Percentiles rank a stretch among this genome's conserved stretches.
Conservation (phyloP, 23 tunicate genomes). For the Trididemnum miniatum region DNA sequence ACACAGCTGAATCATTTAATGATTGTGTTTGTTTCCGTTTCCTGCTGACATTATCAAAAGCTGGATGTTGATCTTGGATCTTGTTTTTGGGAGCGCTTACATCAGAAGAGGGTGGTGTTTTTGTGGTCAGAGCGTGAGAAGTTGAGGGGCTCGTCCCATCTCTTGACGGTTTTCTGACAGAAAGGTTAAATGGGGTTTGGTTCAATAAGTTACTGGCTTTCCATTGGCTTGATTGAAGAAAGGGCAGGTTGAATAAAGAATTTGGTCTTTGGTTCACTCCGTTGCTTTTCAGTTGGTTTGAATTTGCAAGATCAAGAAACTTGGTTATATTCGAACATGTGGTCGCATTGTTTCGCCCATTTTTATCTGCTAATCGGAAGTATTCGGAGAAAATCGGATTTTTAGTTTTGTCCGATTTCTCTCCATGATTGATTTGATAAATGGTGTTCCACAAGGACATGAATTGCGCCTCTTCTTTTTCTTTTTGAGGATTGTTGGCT, state of each 20-base stretch:
- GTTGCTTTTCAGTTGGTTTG: no score
- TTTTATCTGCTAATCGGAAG: no score
- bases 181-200: not conserved
- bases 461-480: not conserved
- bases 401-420: not conserved
- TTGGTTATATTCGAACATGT: not conserved
- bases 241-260: no score
- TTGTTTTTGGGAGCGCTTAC: not conserved
- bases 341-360: not conserved
- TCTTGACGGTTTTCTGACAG: not conserved
- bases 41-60: not conserved
- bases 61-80: no score
- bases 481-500: not conserved
- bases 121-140: not conserved
- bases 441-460: slow-evolving; percentile 4
- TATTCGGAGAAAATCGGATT: no score
- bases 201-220: no score
- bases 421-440: not conserved
- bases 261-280: no score
- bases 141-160: not conserved
- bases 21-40: slow-evolving; percentile 13
- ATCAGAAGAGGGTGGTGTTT: not conserved
- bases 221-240: no score
- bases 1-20: not conserved
- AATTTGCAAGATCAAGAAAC: not conserved